Base-by-base conservation (phyloP, 53 echinoderm and acorn worm genomes). In the Hippasteria phrygiana region DNA sequence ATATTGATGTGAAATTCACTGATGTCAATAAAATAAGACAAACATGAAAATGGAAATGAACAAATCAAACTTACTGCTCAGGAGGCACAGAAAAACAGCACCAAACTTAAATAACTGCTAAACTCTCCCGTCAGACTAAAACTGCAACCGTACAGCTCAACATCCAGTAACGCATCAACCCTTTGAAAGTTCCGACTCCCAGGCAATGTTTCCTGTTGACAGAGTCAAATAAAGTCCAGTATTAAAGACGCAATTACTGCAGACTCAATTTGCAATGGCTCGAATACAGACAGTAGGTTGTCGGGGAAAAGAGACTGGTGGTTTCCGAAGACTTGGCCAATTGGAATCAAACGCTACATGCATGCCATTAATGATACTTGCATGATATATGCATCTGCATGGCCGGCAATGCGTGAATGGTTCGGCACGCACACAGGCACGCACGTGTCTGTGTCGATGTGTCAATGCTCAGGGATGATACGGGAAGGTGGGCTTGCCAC, bases 321-420 rank as follows among this genome's bases (percentile, higher is more conserved):
- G n/a, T n/a, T n/a, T n/a, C n/a, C n/a, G 20, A 17, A 2, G 51
- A 6, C 2, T 17, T 24, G 59, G 59, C 26, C 27, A 59, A 7
- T 59, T 59, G 26, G 26, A 3, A 6, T 59, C 59, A 22, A 20
- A 7, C 8, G 59, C 59, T 59, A 59, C 27, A 59, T 3, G 20
- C 59, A 18, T 22, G 3, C 26, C 59, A 59, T 22, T 59, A 59
- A 59, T 59, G 59, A 59, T n/a, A n/a, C n/a, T n/a, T n/a, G 20
- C 27, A 18, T 7, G 24, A 4, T 22, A 59, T 59, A 59, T 59
- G 59, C 26, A 71, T 71, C 71, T 41, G 38, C 42, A 71, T 71
- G 71, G 18, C 3, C 18, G 71, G 33, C 42, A 41, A 71, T 71
- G 71, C 38, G 38, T 71, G 71, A 71, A 37, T 27, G 71, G 18